Percentiles rank a stretch among this genome's conserved stretches.
phyloP scores from a whole-genome alignment of 1,140 invertebrate species.

The Zaprionus davidi region DNA sequence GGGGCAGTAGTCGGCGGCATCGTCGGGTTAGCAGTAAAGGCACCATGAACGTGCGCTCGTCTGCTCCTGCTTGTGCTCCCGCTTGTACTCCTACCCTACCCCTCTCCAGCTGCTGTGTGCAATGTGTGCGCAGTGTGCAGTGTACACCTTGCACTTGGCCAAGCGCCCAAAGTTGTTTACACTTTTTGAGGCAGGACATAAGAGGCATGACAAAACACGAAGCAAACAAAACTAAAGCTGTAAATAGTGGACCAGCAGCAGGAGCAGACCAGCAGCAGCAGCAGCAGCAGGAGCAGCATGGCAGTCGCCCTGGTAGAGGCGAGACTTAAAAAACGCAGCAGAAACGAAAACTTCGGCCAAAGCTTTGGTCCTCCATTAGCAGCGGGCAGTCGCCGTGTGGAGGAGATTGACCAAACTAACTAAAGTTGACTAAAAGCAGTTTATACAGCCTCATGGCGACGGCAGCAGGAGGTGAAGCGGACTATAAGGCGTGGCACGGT shows the following conservation, averaged over 20 bases:
- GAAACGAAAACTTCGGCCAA: slow-evolving; percentile 49
- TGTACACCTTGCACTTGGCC: slow-evolving; percentile 76
- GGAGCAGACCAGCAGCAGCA: slow-evolving; percentile 13
- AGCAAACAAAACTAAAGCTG: slow-evolving; percentile 79
- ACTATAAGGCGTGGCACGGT: slow-evolving; percentile 26
- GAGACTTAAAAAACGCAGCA: slow-evolving; percentile 41
- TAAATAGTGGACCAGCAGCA: slow-evolving; percentile 74
- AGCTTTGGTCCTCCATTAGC: slow-evolving; percentile 56
- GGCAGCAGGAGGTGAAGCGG: neutral
- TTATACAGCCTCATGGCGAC: slow-evolving; percentile 48
- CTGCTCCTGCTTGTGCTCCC: slow-evolving; percentile 6
- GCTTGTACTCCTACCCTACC: neutral
- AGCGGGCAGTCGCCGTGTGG: slow-evolving; percentile 34
- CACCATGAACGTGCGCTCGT: slow-evolving; percentile 39
- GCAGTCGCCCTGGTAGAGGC: slow-evolving; percentile 6
- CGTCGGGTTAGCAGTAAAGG: slow-evolving; percentile 3
- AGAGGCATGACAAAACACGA: slow-evolving; percentile 79
- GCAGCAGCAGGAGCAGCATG: slow-evolving; percentile 12
- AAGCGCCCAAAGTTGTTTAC: slow-evolving; percentile 81
- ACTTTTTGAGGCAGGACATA: slow-evolving; percentile 75
- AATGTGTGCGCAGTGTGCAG: slow-evolving; percentile 47
- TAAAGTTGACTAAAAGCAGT: slow-evolving; percentile 82
- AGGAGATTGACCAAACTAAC: slow-evolving; percentile 69
- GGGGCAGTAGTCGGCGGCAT: slow-evolving; percentile 31
- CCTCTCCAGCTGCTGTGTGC: neutral